Base-by-base conservation (phyloP, 1,140 invertebrate species). In the Phymorhynchus buccinoides region DNA sequence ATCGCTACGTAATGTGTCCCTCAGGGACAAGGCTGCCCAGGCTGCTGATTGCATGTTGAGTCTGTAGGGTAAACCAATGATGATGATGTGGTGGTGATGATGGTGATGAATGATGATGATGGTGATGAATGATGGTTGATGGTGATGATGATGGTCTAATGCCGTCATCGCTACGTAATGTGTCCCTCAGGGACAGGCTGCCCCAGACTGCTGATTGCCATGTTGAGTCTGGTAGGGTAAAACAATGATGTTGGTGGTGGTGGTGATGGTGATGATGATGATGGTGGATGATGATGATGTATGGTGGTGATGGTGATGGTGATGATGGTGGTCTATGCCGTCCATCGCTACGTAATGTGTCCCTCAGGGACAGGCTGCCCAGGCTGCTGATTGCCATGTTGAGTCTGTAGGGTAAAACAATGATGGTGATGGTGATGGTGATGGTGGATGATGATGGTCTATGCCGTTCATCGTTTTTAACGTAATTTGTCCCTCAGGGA, bases 321-420 rank as follows among this genome's bases (percentile, higher is more conserved):
- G n/a, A n/a, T n/a, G n/a, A n/a, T n/a, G n/a, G n/a, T n/a, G n/a
- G n/a, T n/a, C n/a, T n/a, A n/a, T n/a, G n/a, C n/a, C n/a, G n/a
- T n/a, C n/a, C n/a, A n/a, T n/a, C n/a, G n/a, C n/a, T n/a, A n/a
- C n/a, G n/a, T n/a, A n/a, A n/a, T n/a, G n/a, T n/a, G n/a, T n/a
- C n/a, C n/a, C n/a, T n/a, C n/a, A n/a, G n/a, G n/a, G n/a, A n/a
- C 6, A 12, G 6, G 6, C 62, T 77, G 16, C 48, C 41, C 27
- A 87, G 42, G 41, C 78, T 68, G 48, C 14, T 56, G 18, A 87
- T 44, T 3, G 84, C 42, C 27, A 41, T 42, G 78, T 87, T 83
- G 62, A 87, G 42, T 78, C 37, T 87, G 30, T 42, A 6, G 35
- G 6, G 35, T 6, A 12, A 6, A 30, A 73, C 35, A n/a, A 6